Conservation (phyloP, 2,888 invertebrate species). For the Epirrita christyi region DNA sequence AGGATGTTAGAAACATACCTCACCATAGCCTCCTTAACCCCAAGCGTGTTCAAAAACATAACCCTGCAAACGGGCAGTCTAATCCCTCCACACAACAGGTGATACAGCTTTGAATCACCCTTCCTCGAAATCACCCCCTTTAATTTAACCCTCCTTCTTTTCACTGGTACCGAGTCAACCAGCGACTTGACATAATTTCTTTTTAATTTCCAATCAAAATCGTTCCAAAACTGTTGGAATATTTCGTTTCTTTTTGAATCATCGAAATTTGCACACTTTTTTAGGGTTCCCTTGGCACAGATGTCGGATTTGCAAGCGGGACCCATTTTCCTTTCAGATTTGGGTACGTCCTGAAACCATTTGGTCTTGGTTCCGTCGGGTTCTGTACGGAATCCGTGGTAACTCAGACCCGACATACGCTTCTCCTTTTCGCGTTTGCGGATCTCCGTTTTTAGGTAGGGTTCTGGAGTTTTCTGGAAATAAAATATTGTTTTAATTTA, state of each 20-base stretch:
- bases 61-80: slow-evolving; percentile 56
- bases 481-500: slow-evolving; percentile 6
- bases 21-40: slow-evolving; percentile 66
- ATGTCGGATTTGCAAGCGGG: slow-evolving; percentile 52
- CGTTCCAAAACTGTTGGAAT: slow-evolving; percentile 63
- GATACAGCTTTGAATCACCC: slow-evolving; percentile 59
- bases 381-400: slow-evolving; percentile 58
- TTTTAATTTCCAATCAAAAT: slow-evolving; percentile 62
- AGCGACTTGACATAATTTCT: slow-evolving; percentile 52
- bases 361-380: slow-evolving; percentile 43
- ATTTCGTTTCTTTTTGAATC: slow-evolving; percentile 50
- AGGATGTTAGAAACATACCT: slow-evolving; percentile 39
- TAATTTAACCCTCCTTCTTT: slow-evolving; percentile 49
- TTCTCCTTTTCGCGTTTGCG: slow-evolving; percentile 59
- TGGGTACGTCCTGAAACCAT: slow-evolving; percentile 66
- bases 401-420: slow-evolving; percentile 66
- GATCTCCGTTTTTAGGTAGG: slow-evolving; percentile 48
- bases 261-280: slow-evolving; percentile 49
- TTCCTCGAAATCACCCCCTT: slow-evolving; percentile 57
- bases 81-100: slow-evolving; percentile 46
- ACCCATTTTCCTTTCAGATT: slow-evolving; percentile 58
- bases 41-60: slow-evolving; percentile 65
- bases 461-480: slow-evolving; percentile 49
- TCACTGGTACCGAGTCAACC: slow-evolving; percentile 56
- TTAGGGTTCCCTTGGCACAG: slow-evolving; percentile 48